Conservation (phyloP, 2,888 invertebrate species). For the Apotomis capreana region DNA sequence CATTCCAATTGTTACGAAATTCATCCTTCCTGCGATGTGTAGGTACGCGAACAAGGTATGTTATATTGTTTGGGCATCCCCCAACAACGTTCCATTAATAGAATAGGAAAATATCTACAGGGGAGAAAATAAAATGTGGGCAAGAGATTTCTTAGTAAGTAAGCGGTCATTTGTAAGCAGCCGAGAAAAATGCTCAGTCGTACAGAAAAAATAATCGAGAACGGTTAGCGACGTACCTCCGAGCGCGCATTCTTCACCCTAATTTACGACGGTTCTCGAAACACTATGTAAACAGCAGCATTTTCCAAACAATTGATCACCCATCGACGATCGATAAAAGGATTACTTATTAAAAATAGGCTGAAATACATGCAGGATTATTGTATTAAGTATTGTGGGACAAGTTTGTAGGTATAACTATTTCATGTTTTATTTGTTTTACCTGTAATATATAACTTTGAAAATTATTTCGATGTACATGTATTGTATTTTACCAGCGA, state of each 20-base stretch:
- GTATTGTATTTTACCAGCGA: too few relatives aligned
- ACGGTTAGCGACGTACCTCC: constrained; percentile 51
- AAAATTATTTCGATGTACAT: too few relatives aligned
- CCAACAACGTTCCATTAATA: constrained; percentile 75
- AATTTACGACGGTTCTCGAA: constrained; percentile 34
- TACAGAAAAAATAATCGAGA: constrained; percentile 75
- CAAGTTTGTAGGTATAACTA: too few relatives aligned
- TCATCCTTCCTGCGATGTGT: constrained; percentile 22
- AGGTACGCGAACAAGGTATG: constrained; percentile 13
- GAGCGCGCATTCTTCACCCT: constrained; percentile 46
- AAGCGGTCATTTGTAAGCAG: constrained; percentile 79
- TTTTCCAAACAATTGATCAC: constrained; percentile 35
- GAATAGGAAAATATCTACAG: constrained; percentile 74
- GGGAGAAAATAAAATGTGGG: constrained; percentile 72
- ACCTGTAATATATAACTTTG: too few relatives aligned
- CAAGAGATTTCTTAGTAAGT: constrained; percentile 72
- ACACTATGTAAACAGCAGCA: constrained; percentile 30
- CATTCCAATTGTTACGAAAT: constrained; percentile 34
- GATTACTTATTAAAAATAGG: constrained; percentile 8
- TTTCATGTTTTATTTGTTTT: too few relatives aligned
- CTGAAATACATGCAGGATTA: neutral
- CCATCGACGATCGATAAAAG: neutral
- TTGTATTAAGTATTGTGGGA: too few relatives aligned
- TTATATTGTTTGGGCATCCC: constrained; percentile 70
- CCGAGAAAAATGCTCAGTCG: constrained; percentile 76